phyloP scores from a whole-genome alignment of 1,140 invertebrate genomes.

The Akabosia matsudoensis region DNA sequence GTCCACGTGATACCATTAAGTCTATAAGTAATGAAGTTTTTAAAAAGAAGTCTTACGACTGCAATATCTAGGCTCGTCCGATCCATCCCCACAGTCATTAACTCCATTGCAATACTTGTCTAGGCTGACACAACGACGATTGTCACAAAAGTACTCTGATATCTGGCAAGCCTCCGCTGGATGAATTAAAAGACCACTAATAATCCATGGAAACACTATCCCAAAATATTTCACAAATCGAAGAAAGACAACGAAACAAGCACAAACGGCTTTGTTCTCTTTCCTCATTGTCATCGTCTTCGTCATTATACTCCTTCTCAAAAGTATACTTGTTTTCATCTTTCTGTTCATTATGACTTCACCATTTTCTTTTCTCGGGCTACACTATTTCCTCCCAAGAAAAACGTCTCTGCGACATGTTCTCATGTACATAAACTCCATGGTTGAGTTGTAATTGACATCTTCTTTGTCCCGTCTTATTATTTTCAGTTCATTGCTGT shows the following conservation, averaged over 20 bases:
- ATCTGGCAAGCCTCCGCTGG: conserved; percentile 60
- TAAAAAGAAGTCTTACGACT: conserved; percentile 79
- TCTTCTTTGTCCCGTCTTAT: background rate
- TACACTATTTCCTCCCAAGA: background rate
- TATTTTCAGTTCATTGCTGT: background rate
- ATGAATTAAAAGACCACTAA: background rate
- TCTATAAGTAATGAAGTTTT: background rate
- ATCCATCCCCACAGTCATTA: conserved; percentile 79
- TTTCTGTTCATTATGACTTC: background rate
- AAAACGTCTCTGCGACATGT: background rate
- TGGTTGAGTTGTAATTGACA: background rate
- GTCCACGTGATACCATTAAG: background rate
- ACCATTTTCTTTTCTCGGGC: background rate
- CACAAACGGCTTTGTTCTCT: background rate
- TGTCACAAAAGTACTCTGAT: conserved; percentile 74
- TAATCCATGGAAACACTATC: background rate
- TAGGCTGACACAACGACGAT: conserved; percentile 72
- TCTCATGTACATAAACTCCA: too few relatives aligned
- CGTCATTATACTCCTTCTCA: background rate
- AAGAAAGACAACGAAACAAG: background rate
- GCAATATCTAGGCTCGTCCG: conserved; percentile 78
- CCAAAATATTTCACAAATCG: background rate
- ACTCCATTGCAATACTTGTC: conserved; percentile 77
- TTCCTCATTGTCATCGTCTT: background rate
- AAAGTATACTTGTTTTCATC: too few relatives aligned